phyloP scores from a whole-genome alignment of 2,888 invertebrate genomes.

The Pharmacophagus antenor region DNA sequence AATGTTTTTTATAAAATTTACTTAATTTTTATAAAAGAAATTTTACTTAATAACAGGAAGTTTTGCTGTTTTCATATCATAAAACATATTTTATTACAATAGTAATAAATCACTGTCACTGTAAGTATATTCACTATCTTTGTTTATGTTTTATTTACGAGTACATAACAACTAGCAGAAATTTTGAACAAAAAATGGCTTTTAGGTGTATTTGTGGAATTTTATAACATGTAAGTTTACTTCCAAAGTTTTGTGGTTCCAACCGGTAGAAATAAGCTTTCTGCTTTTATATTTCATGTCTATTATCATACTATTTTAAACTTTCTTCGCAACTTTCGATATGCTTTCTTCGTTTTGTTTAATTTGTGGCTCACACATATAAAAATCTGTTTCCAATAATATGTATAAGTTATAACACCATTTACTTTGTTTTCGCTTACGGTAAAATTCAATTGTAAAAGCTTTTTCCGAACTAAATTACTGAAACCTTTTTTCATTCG shows the following conservation, averaged over 20 bases:
- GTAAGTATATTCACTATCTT: no score
- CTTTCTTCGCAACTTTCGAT: conserved; percentile 10
- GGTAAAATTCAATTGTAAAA: conserved; percentile 19
- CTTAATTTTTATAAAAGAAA: no score
- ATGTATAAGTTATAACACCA: conserved; percentile 9
- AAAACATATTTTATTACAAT: not conserved
- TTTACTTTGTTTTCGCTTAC: conserved; percentile 3
- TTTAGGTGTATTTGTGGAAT: conserved; percentile 47
- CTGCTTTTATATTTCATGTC: not conserved
- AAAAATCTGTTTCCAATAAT: conserved; percentile 15
- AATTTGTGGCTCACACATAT: conserved; percentile 3
- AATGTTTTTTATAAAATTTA: no score
- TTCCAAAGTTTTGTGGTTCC: conserved; percentile 41
- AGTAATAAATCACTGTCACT: no score
- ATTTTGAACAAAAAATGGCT: conserved; percentile 34
- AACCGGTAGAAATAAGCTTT: conserved; percentile 1
- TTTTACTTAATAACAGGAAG: no score
- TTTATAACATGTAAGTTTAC: conserved; percentile 54
- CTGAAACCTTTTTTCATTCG: conserved; percentile 1
- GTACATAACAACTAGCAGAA: not conserved
- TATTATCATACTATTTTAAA: not conserved
- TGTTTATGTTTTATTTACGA: no score
- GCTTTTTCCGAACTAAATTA: conserved; percentile 4
- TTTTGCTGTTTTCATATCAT: no score
- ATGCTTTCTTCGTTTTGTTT: conserved; percentile 9